Evolutionary conservation across 2,797 vertebrate genomes (phyloP).

Genomic region (Artibeus jamaicensis): DNA sequence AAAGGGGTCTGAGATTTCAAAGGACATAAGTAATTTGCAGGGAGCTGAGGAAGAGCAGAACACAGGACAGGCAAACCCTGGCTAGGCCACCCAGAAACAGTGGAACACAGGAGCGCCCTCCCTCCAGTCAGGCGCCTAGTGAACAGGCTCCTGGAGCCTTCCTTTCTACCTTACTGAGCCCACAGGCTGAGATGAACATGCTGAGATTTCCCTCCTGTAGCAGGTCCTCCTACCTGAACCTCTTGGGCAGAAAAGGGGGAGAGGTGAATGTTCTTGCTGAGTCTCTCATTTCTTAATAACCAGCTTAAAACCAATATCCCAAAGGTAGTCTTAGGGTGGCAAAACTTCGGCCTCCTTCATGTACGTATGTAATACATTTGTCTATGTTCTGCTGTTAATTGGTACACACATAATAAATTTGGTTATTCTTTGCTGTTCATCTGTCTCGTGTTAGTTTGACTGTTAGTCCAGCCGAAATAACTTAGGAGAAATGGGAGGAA

Average conservation of each 20-base stretch:
- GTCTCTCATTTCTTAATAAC: neutral
- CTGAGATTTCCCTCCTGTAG: neutral
- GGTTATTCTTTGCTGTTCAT: neutral
- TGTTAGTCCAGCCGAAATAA: neutral
- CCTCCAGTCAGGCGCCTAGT: no score
- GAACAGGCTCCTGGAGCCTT: neutral
- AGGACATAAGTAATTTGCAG: neutral
- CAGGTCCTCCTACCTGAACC: neutral
- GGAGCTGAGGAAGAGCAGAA: neutral
- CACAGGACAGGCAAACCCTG: neutral
- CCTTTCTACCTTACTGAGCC: neutral
- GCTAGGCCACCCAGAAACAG: neutral
- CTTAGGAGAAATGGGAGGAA: neutral
- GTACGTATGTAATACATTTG: neutral
- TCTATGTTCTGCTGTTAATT: neutral
- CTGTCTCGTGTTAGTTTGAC: neutral
- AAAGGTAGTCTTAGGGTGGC: neutral
- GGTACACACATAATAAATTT: neutral
- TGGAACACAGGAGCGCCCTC: neutral
- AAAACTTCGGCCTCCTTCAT: neutral
- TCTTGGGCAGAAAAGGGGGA: neutral
- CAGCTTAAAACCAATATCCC: neutral
- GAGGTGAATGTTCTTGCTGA: neutral
- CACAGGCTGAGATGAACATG: neutral
- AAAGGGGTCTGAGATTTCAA: neutral